phyloP scores from a whole-genome alignment of 2,113 vertebrate genomes.

The Sclerurus mexicanus region DNA sequence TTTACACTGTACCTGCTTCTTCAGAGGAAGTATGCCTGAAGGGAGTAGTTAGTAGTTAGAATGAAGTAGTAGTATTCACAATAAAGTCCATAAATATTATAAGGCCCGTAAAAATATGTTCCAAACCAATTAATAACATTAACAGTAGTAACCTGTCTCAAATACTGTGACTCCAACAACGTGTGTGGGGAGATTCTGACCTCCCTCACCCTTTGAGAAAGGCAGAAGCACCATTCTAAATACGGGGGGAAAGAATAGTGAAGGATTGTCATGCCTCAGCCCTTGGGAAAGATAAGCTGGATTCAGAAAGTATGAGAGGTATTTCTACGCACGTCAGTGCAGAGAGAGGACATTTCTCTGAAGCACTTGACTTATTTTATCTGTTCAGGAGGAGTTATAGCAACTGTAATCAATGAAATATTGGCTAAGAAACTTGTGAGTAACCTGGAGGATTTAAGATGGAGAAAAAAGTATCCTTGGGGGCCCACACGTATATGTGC shows the following conservation, averaged over 20 bases:
- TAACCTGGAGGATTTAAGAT: background rate
- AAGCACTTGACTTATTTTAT: background rate
- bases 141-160: background rate
- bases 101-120: background rate
- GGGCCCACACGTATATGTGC: background rate
- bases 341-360: background rate
- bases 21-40: background rate
- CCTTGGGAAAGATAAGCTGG: slow-evolving; percentile 15
- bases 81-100: background rate
- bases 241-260: background rate
- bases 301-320: slow-evolving; percentile 23
- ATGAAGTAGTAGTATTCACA: background rate
- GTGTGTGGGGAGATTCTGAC: background rate
- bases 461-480: background rate
- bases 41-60: background rate
- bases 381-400: background rate
- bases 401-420: background rate
- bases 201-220: background rate
- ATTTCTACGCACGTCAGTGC: background rate
- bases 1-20: background rate
- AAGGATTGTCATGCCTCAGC: background rate
- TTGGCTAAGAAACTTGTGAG: background rate
- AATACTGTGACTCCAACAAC: background rate
- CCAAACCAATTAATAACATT: background rate
- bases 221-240: background rate